Conservation (phyloP, 1,140 invertebrate genomes). For the Pentalonia nigronervosa region DNA sequence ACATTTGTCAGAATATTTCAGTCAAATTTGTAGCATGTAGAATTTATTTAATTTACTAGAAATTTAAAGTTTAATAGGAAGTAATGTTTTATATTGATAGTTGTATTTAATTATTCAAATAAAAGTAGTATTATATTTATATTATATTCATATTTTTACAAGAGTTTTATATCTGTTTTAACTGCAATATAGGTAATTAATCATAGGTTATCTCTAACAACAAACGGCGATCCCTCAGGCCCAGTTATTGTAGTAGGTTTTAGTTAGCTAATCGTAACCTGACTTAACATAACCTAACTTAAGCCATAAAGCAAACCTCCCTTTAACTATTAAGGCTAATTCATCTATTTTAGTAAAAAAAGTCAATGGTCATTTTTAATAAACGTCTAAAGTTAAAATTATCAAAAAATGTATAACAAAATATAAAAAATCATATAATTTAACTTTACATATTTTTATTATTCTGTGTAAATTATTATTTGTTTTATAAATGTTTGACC, state of each 20-base stretch:
- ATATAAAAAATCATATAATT: background rate
- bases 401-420: background rate
- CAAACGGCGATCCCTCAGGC: background rate
- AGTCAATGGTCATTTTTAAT: background rate
- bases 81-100: background rate
- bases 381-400: background rate
- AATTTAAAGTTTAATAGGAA: background rate
- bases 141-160: background rate
- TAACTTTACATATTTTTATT: background rate
- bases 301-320: background rate
- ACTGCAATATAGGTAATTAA: background rate
- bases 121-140: background rate
- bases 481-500: background rate
- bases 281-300: background rate
- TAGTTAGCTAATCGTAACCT: background rate
- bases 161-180: background rate
- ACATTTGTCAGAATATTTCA: background rate
- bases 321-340: background rate
- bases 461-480: background rate
- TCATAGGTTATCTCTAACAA: background rate
- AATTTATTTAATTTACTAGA: background rate
- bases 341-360: background rate
- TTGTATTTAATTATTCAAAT: background rate
- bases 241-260: background rate
- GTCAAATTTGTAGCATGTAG: background rate